Conservation (phyloP, 2,888 invertebrate genomes). For the Sphaeridia pumilis region DNA sequence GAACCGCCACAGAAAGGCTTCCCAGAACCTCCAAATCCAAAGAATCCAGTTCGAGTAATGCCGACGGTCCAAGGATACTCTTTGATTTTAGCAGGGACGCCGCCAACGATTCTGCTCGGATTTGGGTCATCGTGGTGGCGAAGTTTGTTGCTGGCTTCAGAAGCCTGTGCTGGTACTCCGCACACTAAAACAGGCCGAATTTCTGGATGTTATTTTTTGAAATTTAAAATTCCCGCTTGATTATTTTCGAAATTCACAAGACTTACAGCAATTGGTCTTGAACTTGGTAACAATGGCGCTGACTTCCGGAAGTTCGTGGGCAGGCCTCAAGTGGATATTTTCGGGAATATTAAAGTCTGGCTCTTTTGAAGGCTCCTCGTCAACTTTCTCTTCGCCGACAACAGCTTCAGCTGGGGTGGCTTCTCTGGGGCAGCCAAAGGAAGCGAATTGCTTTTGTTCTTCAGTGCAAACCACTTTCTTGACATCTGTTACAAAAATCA, state of each 20-base stretch:
- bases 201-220: not conserved
- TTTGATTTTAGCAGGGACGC: slow-evolving; percentile 24
- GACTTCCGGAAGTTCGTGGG: not conserved
- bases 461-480: too few species aligned
- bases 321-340: not conserved
- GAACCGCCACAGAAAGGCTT: slow-evolving; percentile 17
- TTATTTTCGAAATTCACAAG: not conserved
- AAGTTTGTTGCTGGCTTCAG: too few species aligned
- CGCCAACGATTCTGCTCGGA: slow-evolving; percentile 9
- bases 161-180: slow-evolving; percentile 3
- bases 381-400: too few species aligned
- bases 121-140: not conserved
- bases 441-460: too few species aligned
- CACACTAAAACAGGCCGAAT: not conserved
- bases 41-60: slow-evolving; percentile 3
- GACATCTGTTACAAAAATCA: too few species aligned
- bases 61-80: slow-evolving; percentile 32
- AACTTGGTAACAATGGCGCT: not conserved
- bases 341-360: not conserved
- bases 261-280: not conserved
- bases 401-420: not conserved
- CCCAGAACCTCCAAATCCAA: not conserved
- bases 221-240: not conserved
- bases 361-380: not conserved
- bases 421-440: slow-evolving; percentile 1